Evolutionary conservation across 1,140 invertebrate species (phyloP), one percentile per base, ranked within the genome.

Genomic region (Drosophila athabasca): DNA sequence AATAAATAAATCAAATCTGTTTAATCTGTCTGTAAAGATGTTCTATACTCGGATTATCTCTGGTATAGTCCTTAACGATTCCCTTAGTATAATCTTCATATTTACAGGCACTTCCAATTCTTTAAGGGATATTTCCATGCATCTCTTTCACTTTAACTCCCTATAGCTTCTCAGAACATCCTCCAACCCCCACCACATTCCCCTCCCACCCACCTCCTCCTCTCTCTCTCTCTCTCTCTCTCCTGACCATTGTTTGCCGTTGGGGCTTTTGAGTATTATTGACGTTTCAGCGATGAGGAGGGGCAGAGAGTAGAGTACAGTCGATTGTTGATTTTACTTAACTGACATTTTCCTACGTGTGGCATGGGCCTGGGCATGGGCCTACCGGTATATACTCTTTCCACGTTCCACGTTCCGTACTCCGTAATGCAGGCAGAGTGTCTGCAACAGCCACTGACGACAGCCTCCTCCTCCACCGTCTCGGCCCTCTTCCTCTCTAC

Each of bases 301-400:
- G 22, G 43, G 43, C 57, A 17, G 51, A 5, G 24, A 5, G 4
- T 3, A 26, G 17, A 19, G 17, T 19, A 19, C 17, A 26, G 62
- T 59, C 49, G 78, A 68, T 44, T 82, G 80, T 83, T 83, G 69
- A 80, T 79, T 84, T 85, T 76, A 85, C 75, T 80, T 76, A 80
- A 84, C 81, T 76, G 76, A 57, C 81, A 64, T 76, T 84, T 80
- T 65, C 54, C 51, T 66, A 41, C 44, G 68, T 3, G 4, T 13
- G 9, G 29, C 2, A 31, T 35, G 31, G 35, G 35, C 11, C n/a
- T 35, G 31, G 31, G 67, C 48, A 74, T 31, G 29, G 7, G 29
- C 31, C 31, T 31, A 31, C 29, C 7, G 4, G 24, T 26, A 0
- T 26, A 5, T 6, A 26, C 24, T 26, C 24, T 26, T 26, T 26